phyloP scores from a whole-genome alignment of 2,888 invertebrate species.

The Clepsis dumicolana region DNA sequence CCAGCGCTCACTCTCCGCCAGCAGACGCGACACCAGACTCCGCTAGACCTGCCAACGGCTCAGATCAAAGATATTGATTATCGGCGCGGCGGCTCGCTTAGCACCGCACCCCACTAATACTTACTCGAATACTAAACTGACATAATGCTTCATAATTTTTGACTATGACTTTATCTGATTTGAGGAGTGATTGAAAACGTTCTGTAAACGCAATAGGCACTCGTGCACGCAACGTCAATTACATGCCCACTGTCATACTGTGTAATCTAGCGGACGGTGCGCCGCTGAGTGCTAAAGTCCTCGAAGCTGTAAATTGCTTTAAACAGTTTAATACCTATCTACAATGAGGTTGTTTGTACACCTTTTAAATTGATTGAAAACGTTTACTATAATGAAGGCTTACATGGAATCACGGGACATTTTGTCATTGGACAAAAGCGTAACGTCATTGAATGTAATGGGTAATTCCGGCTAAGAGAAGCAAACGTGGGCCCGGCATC shows the following conservation, averaged over 20 bases:
- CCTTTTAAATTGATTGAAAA: constrained; percentile 71
- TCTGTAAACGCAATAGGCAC: constrained; percentile 24
- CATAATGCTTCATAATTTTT: constrained; percentile 56
- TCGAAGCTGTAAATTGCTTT: constrained; percentile 53
- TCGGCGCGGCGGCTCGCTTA: constrained; percentile 39
- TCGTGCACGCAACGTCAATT: constrained; percentile 39
- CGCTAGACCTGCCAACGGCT: constrained; percentile 41
- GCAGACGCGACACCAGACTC: constrained; percentile 65
- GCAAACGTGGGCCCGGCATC: constrained; percentile 65
- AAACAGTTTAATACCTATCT: constrained; percentile 61
- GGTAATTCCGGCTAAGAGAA: constrained; percentile 70
- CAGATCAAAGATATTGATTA: constrained; percentile 42
- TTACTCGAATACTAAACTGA: constrained; percentile 52
- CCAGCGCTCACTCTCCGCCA: constrained; percentile 72
- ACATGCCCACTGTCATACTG: constrained; percentile 9
- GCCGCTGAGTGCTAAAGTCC: constrained; percentile 41
- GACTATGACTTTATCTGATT: constrained; percentile 43
- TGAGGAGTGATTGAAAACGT: constrained; percentile 36
- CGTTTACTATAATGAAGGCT: constrained; percentile 80
- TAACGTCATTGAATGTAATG: constrained; percentile 82
- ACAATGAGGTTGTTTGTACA: constrained; percentile 73
- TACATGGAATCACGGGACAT: constrained; percentile 67
- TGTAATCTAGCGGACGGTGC: constrained; percentile 28
- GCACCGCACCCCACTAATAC: constrained; percentile 24
- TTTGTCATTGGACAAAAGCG: constrained; percentile 72